Percentiles rank a stretch among this genome's conserved stretches.
These are phyloP conservation scores for Platalea minor DNA, from an alignment of 2,797 vertebrate species.

Conservation along the genomic window DNA sequence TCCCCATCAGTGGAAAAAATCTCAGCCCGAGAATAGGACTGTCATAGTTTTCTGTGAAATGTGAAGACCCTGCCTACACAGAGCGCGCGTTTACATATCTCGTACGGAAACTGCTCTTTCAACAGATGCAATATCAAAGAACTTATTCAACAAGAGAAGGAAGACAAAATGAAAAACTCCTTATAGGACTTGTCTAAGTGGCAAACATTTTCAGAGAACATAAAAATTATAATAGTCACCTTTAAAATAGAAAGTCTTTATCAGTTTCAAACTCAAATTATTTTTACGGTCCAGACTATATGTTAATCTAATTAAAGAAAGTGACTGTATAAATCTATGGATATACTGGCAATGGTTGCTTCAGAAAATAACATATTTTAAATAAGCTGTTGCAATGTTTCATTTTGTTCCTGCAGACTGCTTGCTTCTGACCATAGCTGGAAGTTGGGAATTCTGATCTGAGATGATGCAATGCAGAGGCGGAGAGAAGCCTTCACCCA, in stretches of 20 bases:
- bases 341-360: not conserved
- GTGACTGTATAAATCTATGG: not conserved
- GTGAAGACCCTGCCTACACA: slow-evolving; percentile 33
- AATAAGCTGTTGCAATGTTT: not conserved
- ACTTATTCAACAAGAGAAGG: not conserved
- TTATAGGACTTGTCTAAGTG: not conserved
- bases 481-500: not conserved
- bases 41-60: slow-evolving; percentile 45
- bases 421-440: not conserved
- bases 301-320: not conserved
- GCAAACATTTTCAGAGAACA: not conserved
- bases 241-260: not conserved
- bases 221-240: not conserved
- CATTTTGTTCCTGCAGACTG: not conserved
- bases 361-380: not conserved
- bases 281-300: not conserved
- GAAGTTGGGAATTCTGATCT: not conserved
- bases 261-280: not conserved
- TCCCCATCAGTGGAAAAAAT: slow-evolving; percentile 51
- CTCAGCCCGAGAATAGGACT: slow-evolving; percentile 53
- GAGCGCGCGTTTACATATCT: not conserved
- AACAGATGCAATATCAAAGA: not conserved
- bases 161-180: not conserved
- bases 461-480: rapidly evolving
- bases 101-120: not conserved